Evolutionary conservation across 2,797 vertebrate species (phyloP).

Genomic region (Lindbergichthys nudifrons): DNA sequence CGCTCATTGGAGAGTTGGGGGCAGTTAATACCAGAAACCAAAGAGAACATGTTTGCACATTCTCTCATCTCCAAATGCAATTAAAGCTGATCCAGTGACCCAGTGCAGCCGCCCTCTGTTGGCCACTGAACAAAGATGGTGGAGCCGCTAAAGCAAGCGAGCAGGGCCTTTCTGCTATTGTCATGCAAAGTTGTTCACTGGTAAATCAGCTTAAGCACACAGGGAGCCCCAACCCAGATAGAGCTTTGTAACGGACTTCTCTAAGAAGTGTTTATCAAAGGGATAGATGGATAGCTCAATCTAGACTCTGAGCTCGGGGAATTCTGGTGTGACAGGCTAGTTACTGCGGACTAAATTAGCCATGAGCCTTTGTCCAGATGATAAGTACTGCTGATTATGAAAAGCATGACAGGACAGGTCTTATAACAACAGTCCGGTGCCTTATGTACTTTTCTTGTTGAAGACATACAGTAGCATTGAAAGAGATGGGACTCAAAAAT

Average conservation of each 20-base stretch:
- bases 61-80: conserved; percentile 63
- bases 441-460: not conserved
- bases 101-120: conserved; percentile 14
- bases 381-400: not conserved
- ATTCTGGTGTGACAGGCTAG: not conserved
- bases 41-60: conserved; percentile 43
- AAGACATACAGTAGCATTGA: not conserved
- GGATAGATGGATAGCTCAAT: conserved; percentile 40
- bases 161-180: conserved; percentile 63
- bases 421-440: not conserved
- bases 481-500: not conserved
- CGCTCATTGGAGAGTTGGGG: conserved; percentile 3
- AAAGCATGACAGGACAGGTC: not conserved
- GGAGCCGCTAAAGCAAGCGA: conserved; percentile 39
- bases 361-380: not conserved
- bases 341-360: conserved; percentile 7
- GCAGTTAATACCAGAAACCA: conserved; percentile 13
- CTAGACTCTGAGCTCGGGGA: conserved; percentile 12
- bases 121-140: conserved; percentile 36
- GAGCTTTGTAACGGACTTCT: conserved; percentile 46
- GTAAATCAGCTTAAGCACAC: conserved; percentile 60
- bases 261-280: conserved; percentile 40
- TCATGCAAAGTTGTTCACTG: conserved; percentile 70
- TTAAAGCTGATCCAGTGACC: conserved; percentile 54
- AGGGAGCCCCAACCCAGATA: conserved; percentile 58